Conservation (phyloP, 1,140 invertebrate genomes). For the Ericerus pela region DNA sequence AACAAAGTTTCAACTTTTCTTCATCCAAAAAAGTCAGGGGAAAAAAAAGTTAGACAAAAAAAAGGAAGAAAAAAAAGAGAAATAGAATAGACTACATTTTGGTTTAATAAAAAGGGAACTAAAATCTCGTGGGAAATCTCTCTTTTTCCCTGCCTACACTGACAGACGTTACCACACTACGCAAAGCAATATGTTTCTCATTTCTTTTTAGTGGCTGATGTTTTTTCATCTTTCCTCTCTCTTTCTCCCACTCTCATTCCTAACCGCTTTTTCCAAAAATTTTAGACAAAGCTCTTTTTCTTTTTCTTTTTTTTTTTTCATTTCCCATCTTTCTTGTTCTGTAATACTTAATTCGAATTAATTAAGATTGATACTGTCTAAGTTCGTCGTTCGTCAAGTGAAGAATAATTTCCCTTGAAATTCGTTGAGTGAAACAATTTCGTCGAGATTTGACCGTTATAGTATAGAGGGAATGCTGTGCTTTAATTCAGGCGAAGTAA, state of each 20-base stretch:
- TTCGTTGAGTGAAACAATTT: too few relatives aligned
- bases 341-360: background rate
- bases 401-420: conserved; percentile 2
- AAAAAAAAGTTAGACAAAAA: too few relatives aligned
- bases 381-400: conserved; percentile 5
- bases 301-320: background rate
- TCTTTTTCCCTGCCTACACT: conserved; percentile 2
- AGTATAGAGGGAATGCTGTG: too few relatives aligned
- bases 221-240: too few relatives aligned
- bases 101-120: conserved; percentile 8
- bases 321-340: background rate
- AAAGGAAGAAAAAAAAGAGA: too few relatives aligned
- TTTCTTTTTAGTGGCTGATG: conserved; percentile 4
- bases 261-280: too few relatives aligned
- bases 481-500: too few relatives aligned
- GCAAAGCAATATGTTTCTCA: conserved; percentile 2
- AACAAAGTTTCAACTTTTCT: conserved; percentile 12
- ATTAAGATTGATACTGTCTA: conserved; percentile 2
- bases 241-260: too few relatives aligned
- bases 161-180: conserved; percentile 5
- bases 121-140: conserved; percentile 7
- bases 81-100: conserved; percentile 5
- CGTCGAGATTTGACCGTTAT: too few relatives aligned
- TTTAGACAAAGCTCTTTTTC: background rate
- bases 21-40: conserved; percentile 6